Evolutionary conservation across 2,888 invertebrate genomes (phyloP).

Genomic region (Octonoba sinensis): DNA sequence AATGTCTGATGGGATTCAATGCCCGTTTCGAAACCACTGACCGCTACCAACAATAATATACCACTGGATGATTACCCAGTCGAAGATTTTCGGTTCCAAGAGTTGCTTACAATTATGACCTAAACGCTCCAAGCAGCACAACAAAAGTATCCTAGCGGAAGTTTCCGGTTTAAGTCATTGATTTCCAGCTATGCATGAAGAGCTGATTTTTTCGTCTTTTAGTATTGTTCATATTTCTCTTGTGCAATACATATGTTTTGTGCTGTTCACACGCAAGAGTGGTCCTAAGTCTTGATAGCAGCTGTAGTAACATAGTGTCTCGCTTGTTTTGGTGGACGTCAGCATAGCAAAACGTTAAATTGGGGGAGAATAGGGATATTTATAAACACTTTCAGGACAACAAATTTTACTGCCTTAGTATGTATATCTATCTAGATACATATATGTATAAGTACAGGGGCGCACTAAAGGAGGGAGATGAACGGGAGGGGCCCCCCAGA

Average conservation of each 20-base stretch:
- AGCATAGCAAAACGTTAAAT: too few relatives aligned
- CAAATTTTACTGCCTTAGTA: too few relatives aligned
- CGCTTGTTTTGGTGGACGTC: too few relatives aligned
- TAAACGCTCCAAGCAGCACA: constrained; percentile 1
- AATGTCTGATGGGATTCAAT: too few relatives aligned
- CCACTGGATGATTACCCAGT: too few relatives aligned
- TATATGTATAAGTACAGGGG: neutral
- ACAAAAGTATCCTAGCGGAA: constrained; percentile 15
- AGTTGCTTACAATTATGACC: constrained; percentile 15
- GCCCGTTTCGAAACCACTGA: constrained; percentile 5
- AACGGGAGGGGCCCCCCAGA: too few relatives aligned
- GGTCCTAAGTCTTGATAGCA: neutral
- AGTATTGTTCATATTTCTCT: neutral
- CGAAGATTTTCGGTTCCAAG: neutral
- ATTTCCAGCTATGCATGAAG: constrained; percentile 12
- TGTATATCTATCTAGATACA: neutral
- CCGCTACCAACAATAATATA: neutral
- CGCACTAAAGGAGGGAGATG: neutral
- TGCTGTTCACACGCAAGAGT: constrained; percentile 1
- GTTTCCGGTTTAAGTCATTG: constrained; percentile 14
- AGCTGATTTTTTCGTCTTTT: neutral
- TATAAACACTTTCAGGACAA: too few relatives aligned
- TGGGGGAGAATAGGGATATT: too few relatives aligned
- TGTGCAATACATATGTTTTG: constrained; percentile 4
- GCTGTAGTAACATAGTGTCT: neutral